These are phyloP conservation scores for Kryphioiulus occultus DNA, from an alignment of 2,888 invertebrate genomes.

Conservation along the genomic window DNA sequence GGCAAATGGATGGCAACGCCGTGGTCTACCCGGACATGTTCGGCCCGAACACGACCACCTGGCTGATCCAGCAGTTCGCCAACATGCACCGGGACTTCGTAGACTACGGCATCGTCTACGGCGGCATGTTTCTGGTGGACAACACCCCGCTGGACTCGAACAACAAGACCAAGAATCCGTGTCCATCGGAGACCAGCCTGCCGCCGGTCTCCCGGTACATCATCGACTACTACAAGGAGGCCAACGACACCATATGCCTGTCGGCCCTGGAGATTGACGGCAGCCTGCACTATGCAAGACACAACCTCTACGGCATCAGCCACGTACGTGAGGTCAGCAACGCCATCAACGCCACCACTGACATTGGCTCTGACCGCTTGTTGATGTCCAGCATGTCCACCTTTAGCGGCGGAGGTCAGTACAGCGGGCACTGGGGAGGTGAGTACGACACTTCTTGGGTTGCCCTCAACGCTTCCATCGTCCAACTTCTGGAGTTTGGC, in stretches of 20 bases:
- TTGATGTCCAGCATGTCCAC: constrained; percentile 61
- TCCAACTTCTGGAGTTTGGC: constrained; percentile 64
- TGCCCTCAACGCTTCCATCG: constrained; percentile 67
- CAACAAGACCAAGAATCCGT: constrained; percentile 24
- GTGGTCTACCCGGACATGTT: constrained; percentile 56
- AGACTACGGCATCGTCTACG: constrained; percentile 50
- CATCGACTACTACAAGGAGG: constrained; percentile 18
- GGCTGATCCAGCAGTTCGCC: constrained; percentile 54
- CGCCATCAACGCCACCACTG: constrained; percentile 55
- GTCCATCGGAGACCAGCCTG: background rate
- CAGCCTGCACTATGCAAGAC: constrained; percentile 60
- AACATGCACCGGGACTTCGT: constrained; percentile 44
- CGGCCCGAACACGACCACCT: constrained; percentile 51
- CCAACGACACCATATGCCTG: constrained; percentile 61
- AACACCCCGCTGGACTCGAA: constrained; percentile 52
- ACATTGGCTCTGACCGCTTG: constrained; percentile 49
- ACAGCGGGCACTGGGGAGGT: constrained; percentile 61
- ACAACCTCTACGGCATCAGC: constrained; percentile 67
- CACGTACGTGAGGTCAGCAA: constrained; percentile 60
- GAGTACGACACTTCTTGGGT: constrained; percentile 70
- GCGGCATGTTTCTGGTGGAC: constrained; percentile 56
- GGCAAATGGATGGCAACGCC: constrained; percentile 35
- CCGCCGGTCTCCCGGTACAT: constrained; percentile 43
- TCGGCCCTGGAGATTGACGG: constrained; percentile 58
- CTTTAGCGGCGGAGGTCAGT: constrained; percentile 60